Evolutionary conservation across 2,888 invertebrate species (phyloP), one percentile per base, ranked within the genome.

Genomic region (Rhimphoctona megacephalus): DNA sequence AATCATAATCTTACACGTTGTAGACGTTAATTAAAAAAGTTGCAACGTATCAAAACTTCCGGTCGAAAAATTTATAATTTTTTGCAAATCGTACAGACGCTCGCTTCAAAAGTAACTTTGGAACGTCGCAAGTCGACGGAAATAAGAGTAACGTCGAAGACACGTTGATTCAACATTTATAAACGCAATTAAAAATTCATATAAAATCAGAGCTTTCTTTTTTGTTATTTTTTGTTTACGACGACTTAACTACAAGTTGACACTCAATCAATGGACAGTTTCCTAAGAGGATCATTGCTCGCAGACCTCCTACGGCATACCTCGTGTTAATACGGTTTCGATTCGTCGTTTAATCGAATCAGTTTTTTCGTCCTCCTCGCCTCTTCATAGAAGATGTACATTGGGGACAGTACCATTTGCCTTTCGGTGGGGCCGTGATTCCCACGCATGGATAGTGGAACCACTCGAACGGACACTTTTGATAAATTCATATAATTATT

Each of bases 401-500:
- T 92, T 98, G 98, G 0, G 99, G 99, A 94, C 99, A 99, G 94
- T 98, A 99, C 99, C 99, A 99, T 94, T 99, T 99, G 81, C 99
- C 99, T 94, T 99, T 98, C 0, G 99, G 99, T 66, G 99, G 98
- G 81, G 98, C 98, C 0, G 98, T 97, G 90, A 99, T 98, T 73
- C 98, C 98, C 76, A 99, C 99, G 94, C 99, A 99, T 8, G 98
- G 98, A 95, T 99, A 99, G 95, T 99, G 99, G 95, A 99, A 99
- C 99, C 99, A 99, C 94, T 99, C 99, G 93, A 98, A 98, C 1
- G 98, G 98, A 94, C 99, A 99, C 98, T 98, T 14, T 43, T 96
- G 95, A 90, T 94, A 87, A 91, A 91, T 87, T 72, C 25, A 74
- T 25, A 43, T 54, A 83, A 69, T 83, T 43, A 69, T 54, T 30